Evolutionary conservation across 30 jellyfish, hydroid and myxozoan genomes (phyloP).

Genomic region (Nemopilema nomurai): DNA sequence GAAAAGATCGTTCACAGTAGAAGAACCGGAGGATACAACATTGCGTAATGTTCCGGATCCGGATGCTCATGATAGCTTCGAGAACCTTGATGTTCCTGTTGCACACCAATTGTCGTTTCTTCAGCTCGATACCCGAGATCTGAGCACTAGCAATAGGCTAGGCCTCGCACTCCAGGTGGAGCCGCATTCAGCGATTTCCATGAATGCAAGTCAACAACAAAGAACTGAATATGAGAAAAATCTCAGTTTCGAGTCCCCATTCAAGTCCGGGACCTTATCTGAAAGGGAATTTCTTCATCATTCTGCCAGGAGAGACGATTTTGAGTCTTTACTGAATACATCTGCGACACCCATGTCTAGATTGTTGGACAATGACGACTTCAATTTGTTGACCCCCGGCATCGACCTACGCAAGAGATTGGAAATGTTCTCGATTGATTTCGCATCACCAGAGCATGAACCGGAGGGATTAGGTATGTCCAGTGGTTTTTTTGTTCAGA

Average conservation of each 20-base stretch:
- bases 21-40: not conserved
- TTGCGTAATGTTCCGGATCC: not conserved
- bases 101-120: conserved; percentile 60
- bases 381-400: conserved; percentile 52
- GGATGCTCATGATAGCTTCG: conserved; percentile 24
- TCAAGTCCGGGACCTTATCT: not conserved
- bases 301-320: not conserved
- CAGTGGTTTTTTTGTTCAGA: not conserved
- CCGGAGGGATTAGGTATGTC: conserved; percentile 20
- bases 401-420: conserved; percentile 21
- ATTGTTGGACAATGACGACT: conserved; percentile 18
- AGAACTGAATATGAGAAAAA: not conserved
- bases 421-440: conserved; percentile 36
- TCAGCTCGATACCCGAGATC: conserved; percentile 55
- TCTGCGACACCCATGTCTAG: conserved; percentile 20
- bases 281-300: not conserved
- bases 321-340: not conserved
- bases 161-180: too few species aligned
- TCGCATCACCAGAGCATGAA: conserved; percentile 14
- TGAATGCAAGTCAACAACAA: not conserved
- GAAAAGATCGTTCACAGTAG: conserved; percentile 11
- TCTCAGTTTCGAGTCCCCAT: not conserved
- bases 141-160: not conserved
- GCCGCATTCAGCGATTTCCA: not conserved
- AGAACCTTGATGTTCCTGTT: conserved; percentile 38